Evolutionary conservation across 2,113 vertebrate genomes (phyloP), one percentile per base, ranked within the genome.

Genomic region (Trinectes maculatus): DNA sequence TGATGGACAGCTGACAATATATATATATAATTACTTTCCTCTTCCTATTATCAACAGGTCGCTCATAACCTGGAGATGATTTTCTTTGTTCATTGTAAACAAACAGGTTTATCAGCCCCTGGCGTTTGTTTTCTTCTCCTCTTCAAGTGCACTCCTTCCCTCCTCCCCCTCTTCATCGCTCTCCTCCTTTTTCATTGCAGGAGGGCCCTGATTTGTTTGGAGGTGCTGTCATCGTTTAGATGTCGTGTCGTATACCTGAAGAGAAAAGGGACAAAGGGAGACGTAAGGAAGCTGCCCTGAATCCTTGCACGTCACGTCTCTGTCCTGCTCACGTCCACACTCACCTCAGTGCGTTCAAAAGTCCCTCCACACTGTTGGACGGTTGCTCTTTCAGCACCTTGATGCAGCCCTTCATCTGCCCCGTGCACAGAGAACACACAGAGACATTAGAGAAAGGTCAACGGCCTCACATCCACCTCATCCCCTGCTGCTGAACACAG

Each of bases 371-470:
- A 61, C 95, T 96, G 88, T 95, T 96, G 26, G 95, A 96, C 26
- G 95, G 95, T 60, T 97, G 95, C 56, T 97, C 96, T 89, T 96
- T 97, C 90, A 96, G 79, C 79, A 97, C 95, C 89, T 97, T 96
- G 89, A 97, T 97, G 84, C 96, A 97, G 82, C 96, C 95, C 93
- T 97, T 97, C 95, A 97, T 97, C 96, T 97, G 83, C 5, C 4
- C 40, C 44, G 19, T 22, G 40, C 21, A 84, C 65, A 89, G 67
- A 86, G 7, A 87, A 37, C 29, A 71, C 36, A 77, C 43, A 56
- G 18, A 18, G 24, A 1, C n/a, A 31, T 90, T 48, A 85, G 58
- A 74, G 49, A 89, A 90, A 90, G 87, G 89, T 91, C 89, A 90
- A 21, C 21, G 0, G 40, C 9, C 67, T 83, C 56, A 67, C 52